Evolutionary conservation across 2,797 vertebrate genomes (phyloP).

Genomic region (Nannoperca obscura): DNA sequence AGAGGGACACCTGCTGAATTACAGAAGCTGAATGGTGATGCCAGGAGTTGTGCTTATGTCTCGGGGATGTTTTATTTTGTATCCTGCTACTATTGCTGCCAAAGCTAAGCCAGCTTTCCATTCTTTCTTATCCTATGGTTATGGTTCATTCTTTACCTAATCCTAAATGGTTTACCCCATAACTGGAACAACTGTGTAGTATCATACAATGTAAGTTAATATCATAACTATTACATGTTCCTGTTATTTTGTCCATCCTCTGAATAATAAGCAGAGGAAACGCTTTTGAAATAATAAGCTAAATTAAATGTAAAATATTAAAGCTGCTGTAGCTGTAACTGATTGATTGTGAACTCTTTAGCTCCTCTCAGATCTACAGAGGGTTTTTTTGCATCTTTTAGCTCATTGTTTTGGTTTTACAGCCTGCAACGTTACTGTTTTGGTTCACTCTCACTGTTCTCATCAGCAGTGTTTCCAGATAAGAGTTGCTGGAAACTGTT

Average conservation of each 20-base stretch:
- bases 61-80: not conserved
- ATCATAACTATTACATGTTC: not conserved
- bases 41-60: constrained; percentile 66
- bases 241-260: not conserved
- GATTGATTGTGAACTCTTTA: not conserved
- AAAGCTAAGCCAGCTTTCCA: not conserved
- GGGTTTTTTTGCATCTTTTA: not conserved
- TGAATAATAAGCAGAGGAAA: not conserved
- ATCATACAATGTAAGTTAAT: not conserved
- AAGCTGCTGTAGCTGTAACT: not conserved
- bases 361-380: not conserved
- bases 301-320: not conserved
- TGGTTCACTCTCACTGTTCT: not conserved
- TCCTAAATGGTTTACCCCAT: not conserved
- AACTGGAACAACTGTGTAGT: not conserved
- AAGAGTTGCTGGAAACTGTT: not conserved
- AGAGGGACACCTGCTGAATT: constrained; percentile 61
- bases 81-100: constrained; percentile 1
- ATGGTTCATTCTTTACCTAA: too few relatives aligned
- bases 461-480: not conserved
- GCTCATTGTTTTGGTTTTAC: not conserved
- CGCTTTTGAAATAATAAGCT: not conserved
- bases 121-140: not conserved
- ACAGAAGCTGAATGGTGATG: constrained; percentile 79
- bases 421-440: not conserved